A percentile compares a stretch with the other conserved stretches of the same genome.
These are phyloP conservation scores for Holotrichia oblita DNA, from an alignment of 1,140 invertebrate species.

Conservation along the genomic window DNA sequence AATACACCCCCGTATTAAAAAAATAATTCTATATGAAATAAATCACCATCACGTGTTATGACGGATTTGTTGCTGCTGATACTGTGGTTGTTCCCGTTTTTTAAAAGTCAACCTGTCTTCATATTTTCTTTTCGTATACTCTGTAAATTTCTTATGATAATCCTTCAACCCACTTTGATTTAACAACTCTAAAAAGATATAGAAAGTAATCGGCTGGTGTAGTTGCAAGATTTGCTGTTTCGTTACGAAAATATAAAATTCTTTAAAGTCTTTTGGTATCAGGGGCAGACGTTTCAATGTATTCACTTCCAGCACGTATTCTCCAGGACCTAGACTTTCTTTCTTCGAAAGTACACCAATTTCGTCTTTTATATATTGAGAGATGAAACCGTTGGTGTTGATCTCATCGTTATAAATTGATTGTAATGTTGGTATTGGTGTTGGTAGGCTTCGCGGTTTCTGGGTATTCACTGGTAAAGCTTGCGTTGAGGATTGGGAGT, in stretches of 20 bases:
- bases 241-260: slow-evolving; percentile 40
- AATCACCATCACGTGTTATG: not conserved
- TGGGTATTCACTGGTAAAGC: too few species aligned
- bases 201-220: slow-evolving; percentile 38
- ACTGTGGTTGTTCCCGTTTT: not conserved
- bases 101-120: not conserved
- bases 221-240: slow-evolving; percentile 38
- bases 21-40: not conserved
- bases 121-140: slow-evolving; percentile 26
- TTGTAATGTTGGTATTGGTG: too few species aligned
- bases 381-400: slow-evolving; percentile 12
- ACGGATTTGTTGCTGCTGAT: not conserved
- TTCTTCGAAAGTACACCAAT: not conserved
- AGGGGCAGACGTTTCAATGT: not conserved
- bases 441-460: not conserved
- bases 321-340: slow-evolving; percentile 4
- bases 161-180: slow-evolving; percentile 36
- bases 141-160: slow-evolving; percentile 24
- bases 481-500: not conserved
- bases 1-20: too few species aligned
- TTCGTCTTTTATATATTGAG: slow-evolving; percentile 12
- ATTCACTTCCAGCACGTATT: slow-evolving; percentile 39
- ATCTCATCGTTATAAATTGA: not conserved
- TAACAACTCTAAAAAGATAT: slow-evolving; percentile 39
- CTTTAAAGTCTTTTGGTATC: slow-evolving; percentile 27